Evolutionary conservation across 2,113 vertebrate genomes (phyloP), one percentile per base, ranked within the genome.

Genomic region (Sitta europaea): DNA sequence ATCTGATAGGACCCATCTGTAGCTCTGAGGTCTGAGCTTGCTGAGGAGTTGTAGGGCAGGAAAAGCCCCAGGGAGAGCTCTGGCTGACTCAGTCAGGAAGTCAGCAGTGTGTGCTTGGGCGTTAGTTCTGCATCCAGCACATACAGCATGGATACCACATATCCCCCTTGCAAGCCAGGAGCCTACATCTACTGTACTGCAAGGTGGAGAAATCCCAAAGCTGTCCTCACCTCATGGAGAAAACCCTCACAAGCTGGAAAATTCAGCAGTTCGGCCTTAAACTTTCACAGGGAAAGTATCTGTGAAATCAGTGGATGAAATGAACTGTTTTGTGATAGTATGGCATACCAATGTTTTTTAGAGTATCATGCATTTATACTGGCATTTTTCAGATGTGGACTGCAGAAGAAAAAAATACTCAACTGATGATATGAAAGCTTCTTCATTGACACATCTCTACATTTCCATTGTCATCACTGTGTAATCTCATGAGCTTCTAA

Each of bases 1-100:
- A 86, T 63, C 73, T 3, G 28, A 86, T 36, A 84, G 42, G 57
- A 63, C 55, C 43, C 1, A 1, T 61, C 71, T 84, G 72, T 59
- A 43, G 28, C 88, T 94, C 38, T 86, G 83, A 91, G 91, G 55
- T 80, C 61, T 51, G 76, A 79, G 70, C 57, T 55, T 89, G 61
- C 47, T 0, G 15, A 63, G 59, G 88, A 81, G 61, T 6, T 14
- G 31, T 8, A 78, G 33, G 1, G 0, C 47, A 61, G 72, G 65
- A 92, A 95, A 93, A 95, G 45, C 61, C 91, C 92, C 23, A 0
- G 68, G 92, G 92, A 90, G 73, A 87, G 59, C 75, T 94, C 53
- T 81, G 86, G 8, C 51, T 97, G 92, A 94, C 73, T 94, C 86
- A 94, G 36, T 14, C 75, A 86, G 96, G 95, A 96, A 97, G 94